These are phyloP conservation scores for Leuciscus waleckii DNA, from an alignment of 2,797 vertebrate genomes.

Conservation along the genomic window DNA sequence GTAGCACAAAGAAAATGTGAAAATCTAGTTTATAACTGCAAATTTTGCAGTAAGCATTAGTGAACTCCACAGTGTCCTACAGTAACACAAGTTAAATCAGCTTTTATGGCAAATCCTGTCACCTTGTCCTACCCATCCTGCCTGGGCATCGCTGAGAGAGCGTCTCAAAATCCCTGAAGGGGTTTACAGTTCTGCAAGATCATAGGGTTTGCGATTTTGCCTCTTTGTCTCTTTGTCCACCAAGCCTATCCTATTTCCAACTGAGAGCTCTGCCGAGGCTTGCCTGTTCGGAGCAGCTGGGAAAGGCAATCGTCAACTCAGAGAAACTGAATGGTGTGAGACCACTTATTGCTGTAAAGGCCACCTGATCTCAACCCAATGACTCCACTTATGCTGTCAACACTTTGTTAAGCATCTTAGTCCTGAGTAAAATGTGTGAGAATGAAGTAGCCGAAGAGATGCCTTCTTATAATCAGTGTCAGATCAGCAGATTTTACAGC, in stretches of 20 bases:
- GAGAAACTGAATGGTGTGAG: constrained; percentile 70
- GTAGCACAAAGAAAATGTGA: background rate
- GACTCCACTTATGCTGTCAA: constrained; percentile 81
- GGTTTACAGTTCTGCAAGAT: constrained; percentile 76
- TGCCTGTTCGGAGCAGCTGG: constrained; percentile 35
- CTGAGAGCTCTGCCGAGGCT: constrained; percentile 64
- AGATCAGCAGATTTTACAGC: constrained; percentile 30
- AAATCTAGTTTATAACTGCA: background rate
- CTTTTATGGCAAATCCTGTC: constrained; percentile 60
- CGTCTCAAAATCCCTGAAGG: constrained; percentile 69
- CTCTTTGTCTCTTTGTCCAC: constrained; percentile 61
- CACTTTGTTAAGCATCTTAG: constrained; percentile 77
- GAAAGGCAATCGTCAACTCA: constrained; percentile 63
- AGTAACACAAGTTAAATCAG: constrained; percentile 58
- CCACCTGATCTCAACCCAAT: constrained; percentile 69
- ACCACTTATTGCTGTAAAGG: constrained; percentile 69
- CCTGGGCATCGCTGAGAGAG: constrained; percentile 54
- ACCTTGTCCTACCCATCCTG: constrained; percentile 63
- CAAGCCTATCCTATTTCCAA: constrained; percentile 77
- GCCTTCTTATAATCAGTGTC: constrained; percentile 10
- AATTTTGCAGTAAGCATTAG: constrained; percentile 10
- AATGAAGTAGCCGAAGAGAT: constrained; percentile 55
- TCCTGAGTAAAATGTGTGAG: constrained; percentile 60
- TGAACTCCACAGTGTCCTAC: constrained; percentile 59
- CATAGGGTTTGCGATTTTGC: constrained; percentile 68